Evolutionary conservation across 2,797 vertebrate species (phyloP).

Genomic region (Babyrousa celebensis): DNA sequence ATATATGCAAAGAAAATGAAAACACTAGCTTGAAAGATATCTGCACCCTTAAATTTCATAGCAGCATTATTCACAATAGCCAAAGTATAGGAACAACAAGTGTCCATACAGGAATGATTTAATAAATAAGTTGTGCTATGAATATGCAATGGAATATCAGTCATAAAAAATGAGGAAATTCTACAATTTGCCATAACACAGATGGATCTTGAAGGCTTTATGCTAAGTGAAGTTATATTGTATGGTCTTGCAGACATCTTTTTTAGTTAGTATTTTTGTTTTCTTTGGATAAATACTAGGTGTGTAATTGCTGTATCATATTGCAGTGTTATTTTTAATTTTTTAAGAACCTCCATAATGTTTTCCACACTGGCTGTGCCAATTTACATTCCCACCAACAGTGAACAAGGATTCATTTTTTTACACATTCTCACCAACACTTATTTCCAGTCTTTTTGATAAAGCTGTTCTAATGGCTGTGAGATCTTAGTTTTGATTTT

Average conservation of each 20-base stretch:
- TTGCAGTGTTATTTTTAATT: too few relatives aligned
- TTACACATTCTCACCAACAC: too few relatives aligned
- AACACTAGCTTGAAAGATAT: not conserved
- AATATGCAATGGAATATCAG: not conserved
- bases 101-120: not conserved
- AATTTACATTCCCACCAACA: too few relatives aligned
- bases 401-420: too few relatives aligned
- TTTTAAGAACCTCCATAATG: too few relatives aligned
- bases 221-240: not conserved
- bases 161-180: not conserved
- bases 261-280: not conserved
- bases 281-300: not conserved
- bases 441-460: too few relatives aligned
- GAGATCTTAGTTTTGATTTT: too few relatives aligned
- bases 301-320: too few relatives aligned
- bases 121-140: not conserved
- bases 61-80: not conserved
- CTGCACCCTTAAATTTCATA: not conserved
- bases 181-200: not conserved
- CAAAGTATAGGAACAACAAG: not conserved
- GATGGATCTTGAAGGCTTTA: not conserved
- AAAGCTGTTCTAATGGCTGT: too few relatives aligned
- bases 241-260: too few relatives aligned
- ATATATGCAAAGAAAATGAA: not conserved
- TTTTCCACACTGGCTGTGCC: too few relatives aligned